phyloP scores from a whole-genome alignment of 2,797 vertebrate genomes.

The Sebastes nivosus region DNA sequence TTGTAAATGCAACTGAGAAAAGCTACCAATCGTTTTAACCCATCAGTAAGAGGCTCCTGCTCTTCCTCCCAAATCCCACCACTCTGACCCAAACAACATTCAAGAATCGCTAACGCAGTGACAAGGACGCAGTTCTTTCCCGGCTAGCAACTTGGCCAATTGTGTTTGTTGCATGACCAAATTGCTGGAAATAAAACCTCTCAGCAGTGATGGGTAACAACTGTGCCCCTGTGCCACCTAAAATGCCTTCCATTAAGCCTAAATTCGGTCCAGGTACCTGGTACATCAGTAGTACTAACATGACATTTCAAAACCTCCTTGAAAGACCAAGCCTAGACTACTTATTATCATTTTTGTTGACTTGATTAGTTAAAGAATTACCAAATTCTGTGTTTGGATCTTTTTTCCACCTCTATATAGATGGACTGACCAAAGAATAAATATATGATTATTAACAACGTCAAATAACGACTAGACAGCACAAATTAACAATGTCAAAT shows the following conservation, averaged over 20 bases:
- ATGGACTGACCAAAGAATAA: background rate
- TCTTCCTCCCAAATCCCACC: background rate
- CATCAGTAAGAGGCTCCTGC: background rate
- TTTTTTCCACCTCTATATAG: background rate
- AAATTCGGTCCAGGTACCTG: background rate
- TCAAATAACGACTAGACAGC: slow-evolving; percentile 20
- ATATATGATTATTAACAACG: slow-evolving; percentile 11
- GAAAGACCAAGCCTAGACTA: slow-evolving; percentile 17
- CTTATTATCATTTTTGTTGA: slow-evolving; percentile 12
- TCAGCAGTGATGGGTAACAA: slow-evolving; percentile 11
- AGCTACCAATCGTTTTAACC: background rate
- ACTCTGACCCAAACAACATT: slow-evolving; percentile 12
- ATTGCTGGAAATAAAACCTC: slow-evolving; percentile 30
- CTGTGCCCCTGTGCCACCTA: slow-evolving; percentile 14
- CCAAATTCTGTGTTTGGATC: background rate
- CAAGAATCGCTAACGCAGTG: slow-evolving; percentile 3
- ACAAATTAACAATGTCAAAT: slow-evolving; percentile 18
- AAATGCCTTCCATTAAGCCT: slow-evolving; percentile 42
- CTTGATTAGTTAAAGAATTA: slow-evolving; percentile 8
- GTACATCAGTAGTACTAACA: slow-evolving; percentile 6
- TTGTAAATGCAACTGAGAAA: slow-evolving; percentile 8
- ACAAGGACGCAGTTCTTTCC: slow-evolving; percentile 18
- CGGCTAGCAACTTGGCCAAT: background rate
- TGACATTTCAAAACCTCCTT: slow-evolving; percentile 26
- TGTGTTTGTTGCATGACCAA: slow-evolving; percentile 36